phyloP scores from a whole-genome alignment of 2,888 invertebrate species.

The Labia minor region DNA sequence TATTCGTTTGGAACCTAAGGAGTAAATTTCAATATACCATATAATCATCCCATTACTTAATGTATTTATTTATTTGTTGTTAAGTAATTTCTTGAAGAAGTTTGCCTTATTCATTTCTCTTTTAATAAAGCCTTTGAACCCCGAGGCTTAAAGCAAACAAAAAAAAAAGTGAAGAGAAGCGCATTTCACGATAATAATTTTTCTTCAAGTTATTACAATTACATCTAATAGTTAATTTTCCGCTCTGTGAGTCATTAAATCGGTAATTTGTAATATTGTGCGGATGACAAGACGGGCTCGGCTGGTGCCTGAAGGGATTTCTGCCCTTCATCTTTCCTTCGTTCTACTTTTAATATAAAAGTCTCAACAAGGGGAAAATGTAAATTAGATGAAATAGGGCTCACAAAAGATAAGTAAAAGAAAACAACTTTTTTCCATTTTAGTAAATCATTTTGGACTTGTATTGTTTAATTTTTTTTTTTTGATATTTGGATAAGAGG shows the following conservation, averaged over 20 bases:
- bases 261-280: slow-evolving; percentile 13
- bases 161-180: not conserved
- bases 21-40: no score
- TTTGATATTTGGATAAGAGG: no score
- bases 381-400: not conserved
- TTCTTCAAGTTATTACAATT: slow-evolving; percentile 2
- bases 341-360: slow-evolving; percentile 8
- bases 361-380: not conserved
- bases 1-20: no score
- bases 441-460: slow-evolving; percentile 13
- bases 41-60: no score
- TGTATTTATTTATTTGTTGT: not conserved
- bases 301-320: not conserved
- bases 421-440: slow-evolving; percentile 13
- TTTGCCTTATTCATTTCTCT: not conserved
- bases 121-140: not conserved
- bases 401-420: not conserved
- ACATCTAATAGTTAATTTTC: not conserved
- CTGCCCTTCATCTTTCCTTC: slow-evolving; percentile 1
- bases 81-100: not conserved
- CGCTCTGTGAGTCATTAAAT: slow-evolving; percentile 3
- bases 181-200: not conserved
- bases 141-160: not conserved
- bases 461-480: not conserved
- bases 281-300: not conserved